phyloP scores from a whole-genome alignment of 2,888 invertebrate species.

The Tyria jacobaeae region DNA sequence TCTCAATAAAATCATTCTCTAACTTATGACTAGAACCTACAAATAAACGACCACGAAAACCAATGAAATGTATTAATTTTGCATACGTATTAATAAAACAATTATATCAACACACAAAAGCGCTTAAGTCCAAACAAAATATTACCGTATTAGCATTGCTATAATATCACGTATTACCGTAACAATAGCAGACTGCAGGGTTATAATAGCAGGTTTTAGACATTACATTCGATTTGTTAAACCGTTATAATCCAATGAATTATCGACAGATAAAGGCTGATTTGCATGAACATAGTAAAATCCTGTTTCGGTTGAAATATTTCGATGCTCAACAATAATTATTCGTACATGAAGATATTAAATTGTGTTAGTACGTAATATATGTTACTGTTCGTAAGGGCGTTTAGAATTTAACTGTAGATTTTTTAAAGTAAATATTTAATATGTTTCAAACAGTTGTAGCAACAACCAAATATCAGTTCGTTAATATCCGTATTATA shows the following conservation, averaged over 20 bases:
- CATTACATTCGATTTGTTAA: slow-evolving; percentile 27
- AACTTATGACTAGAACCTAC: neutral
- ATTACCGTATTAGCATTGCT: slow-evolving; percentile 8
- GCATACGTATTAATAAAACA: neutral
- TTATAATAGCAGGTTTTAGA: slow-evolving; percentile 13
- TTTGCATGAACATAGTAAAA: slow-evolving; percentile 29
- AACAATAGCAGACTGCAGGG: slow-evolving; percentile 14
- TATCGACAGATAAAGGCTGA: slow-evolving; percentile 29
- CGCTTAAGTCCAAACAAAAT: slow-evolving; percentile 8
- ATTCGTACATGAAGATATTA: slow-evolving; percentile 16
- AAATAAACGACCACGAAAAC: neutral
- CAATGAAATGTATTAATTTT: neutral
- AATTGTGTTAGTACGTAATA: neutral
- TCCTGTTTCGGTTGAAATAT: slow-evolving; percentile 33
- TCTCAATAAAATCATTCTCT: no score
- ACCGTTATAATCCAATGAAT: slow-evolving; percentile 25
- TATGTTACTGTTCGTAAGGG: no score
- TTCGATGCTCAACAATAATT: slow-evolving; percentile 25
- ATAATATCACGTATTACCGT: slow-evolving; percentile 6
- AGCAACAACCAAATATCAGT: no score
- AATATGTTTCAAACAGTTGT: no score
- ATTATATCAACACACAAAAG: slow-evolving; percentile 1
- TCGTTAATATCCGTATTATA: no score
- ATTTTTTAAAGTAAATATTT: no score
- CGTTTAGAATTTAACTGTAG: no score